These are phyloP conservation scores for Verasper variegatus DNA, from an alignment of 2,113 vertebrate genomes.

Conservation along the genomic window DNA sequence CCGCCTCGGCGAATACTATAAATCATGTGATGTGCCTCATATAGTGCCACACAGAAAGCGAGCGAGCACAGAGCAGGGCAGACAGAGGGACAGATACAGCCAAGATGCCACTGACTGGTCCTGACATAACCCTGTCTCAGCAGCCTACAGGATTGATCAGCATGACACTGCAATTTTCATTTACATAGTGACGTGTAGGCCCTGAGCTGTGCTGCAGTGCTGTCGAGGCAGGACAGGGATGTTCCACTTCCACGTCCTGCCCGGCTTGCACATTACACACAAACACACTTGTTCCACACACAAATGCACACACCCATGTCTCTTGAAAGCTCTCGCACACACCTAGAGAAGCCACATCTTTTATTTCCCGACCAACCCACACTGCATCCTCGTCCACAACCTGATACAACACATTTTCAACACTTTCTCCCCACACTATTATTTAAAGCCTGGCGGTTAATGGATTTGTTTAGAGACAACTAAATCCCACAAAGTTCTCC, in stretches of 20 bases:
- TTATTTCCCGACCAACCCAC: slow-evolving; percentile 7
- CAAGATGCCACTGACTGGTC: slow-evolving; percentile 51
- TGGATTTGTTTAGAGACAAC: slow-evolving; percentile 24
- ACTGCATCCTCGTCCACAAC: background rate
- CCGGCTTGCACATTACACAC: slow-evolving; percentile 27
- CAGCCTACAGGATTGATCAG: slow-evolving; percentile 69
- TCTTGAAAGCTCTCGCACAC: slow-evolving; percentile 7
- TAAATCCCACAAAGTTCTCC: slow-evolving; percentile 35
- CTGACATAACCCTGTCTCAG: slow-evolving; percentile 62
- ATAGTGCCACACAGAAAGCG: background rate
- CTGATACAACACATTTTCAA: slow-evolving; percentile 24
- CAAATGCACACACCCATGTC: slow-evolving; percentile 2
- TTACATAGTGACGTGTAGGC: slow-evolving; percentile 54
- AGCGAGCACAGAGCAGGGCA: slow-evolving; percentile 1
- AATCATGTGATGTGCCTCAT: slow-evolving; percentile 15
- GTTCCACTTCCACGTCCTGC: slow-evolving; percentile 32
- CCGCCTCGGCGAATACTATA: background rate
- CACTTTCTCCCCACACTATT: background rate
- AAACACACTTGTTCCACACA: slow-evolving; percentile 10
- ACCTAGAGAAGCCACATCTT: slow-evolving; percentile 18
- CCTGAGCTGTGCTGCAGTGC: slow-evolving; percentile 50
- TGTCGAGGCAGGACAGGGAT: slow-evolving; percentile 47
- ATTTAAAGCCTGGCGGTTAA: slow-evolving; percentile 27
- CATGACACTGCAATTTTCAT: slow-evolving; percentile 73
- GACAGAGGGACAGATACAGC: slow-evolving; percentile 26